Evolutionary conservation across 2,797 vertebrate genomes (phyloP).

Genomic region (Sarcoramphus papa): DNA sequence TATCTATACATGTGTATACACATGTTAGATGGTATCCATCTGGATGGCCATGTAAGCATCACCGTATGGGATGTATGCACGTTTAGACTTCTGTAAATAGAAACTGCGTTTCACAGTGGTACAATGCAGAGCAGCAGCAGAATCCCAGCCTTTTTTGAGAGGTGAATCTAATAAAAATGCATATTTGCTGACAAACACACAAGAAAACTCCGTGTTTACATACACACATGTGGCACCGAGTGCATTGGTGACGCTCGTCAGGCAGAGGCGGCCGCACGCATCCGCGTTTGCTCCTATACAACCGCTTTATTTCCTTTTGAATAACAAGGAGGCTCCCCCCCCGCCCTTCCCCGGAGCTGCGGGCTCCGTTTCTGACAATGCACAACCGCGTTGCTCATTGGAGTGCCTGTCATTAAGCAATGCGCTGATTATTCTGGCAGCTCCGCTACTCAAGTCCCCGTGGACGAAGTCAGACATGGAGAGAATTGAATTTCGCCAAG

Average conservation of each 20-base stretch:
- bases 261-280: not conserved
- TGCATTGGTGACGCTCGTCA: accelerated
- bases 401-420: slow-evolving; percentile 70
- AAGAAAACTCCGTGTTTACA: not conserved
- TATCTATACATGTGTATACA: not conserved
- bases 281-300: not conserved
- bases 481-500: slow-evolving; percentile 73
- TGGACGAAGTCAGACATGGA: slow-evolving; percentile 69
- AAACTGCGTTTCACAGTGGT: not conserved
- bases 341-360: not conserved
- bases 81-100: not conserved
- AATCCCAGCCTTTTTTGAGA: not conserved
- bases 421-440: slow-evolving; percentile 70
- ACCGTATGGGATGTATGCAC: not conserved
- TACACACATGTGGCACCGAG: accelerated
- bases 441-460: slow-evolving; percentile 56
- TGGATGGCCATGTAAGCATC: not conserved
- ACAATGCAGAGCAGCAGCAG: not conserved
- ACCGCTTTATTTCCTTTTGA: not conserved
- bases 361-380: slow-evolving; percentile 46
- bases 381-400: slow-evolving; percentile 17
- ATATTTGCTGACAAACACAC: not conserved
- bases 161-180: not conserved
- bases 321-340: not conserved
- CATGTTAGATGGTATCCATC: not conserved